Evolutionary conservation across 2,888 invertebrate genomes (phyloP).

Genomic region (Graphium colonna): DNA sequence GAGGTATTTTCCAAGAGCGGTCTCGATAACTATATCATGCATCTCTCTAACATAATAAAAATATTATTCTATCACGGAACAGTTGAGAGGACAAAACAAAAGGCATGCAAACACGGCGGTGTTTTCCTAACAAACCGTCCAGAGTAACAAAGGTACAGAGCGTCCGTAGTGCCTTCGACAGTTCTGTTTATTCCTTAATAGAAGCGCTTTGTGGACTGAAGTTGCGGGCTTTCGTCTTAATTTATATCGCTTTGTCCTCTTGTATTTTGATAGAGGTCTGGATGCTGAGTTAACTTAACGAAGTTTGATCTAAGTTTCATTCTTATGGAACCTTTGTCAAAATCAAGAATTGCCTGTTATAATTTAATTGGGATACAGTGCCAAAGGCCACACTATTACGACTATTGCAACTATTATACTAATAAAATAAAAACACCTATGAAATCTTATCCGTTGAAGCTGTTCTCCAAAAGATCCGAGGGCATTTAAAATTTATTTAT

Average conservation of each 20-base stretch:
- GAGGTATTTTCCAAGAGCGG: neutral
- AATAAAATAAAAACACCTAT: no score
- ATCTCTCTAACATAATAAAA: no score
- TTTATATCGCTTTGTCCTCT: slow-evolving; percentile 4
- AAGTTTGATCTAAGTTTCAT: no score
- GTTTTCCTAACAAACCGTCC: neutral
- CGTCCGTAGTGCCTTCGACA: no score
- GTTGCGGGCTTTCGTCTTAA: slow-evolving; percentile 2
- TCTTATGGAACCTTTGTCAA: no score
- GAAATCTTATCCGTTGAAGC: no score
- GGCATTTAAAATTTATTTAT: no score
- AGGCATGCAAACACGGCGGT: neutral
- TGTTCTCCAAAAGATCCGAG: no score
- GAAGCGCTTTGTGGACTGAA: slow-evolving; percentile 8
- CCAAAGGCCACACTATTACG: no score
- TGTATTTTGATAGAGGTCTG: neutral
- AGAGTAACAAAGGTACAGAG: neutral
- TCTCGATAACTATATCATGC: neutral
- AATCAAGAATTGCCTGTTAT: no score
- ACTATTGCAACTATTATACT: no score
- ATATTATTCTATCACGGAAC: neutral
- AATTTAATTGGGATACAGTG: no score
- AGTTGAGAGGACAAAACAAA: neutral
- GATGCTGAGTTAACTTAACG: neutral
- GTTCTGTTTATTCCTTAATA: slow-evolving; percentile 12